phyloP scores from a whole-genome alignment of 2,113 vertebrate genomes.

The Alectura lathami region DNA sequence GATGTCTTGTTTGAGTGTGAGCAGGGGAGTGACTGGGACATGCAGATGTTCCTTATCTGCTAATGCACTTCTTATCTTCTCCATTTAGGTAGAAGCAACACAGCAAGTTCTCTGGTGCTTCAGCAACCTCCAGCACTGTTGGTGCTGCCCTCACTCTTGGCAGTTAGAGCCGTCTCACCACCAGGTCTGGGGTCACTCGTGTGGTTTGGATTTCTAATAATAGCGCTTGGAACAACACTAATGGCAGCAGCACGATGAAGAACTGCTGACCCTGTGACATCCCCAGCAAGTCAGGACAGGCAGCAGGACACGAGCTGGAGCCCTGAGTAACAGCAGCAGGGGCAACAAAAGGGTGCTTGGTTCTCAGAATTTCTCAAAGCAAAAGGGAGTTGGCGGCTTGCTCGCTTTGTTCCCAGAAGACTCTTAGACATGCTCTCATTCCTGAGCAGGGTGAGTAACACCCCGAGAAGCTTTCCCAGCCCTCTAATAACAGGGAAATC shows the following conservation, averaged over 20 bases:
- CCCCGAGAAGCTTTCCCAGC: not conserved
- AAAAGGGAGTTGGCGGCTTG: not conserved
- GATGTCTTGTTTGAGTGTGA: not conserved
- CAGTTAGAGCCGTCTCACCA: not conserved
- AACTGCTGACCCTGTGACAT: not conserved
- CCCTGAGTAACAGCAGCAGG: not conserved
- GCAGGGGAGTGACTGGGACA: not conserved
- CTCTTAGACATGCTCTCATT: not conserved
- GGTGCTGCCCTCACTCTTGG: not conserved
- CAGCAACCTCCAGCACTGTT: not conserved
- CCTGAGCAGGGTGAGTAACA: slow-evolving; percentile 4
- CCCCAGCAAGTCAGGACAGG: not conserved
- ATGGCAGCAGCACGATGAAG: not conserved
- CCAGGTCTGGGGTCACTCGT: not conserved
- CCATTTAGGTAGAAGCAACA: not conserved
- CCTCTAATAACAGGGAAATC: not conserved
- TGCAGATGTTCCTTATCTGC: not conserved
- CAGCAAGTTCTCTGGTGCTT: not conserved
- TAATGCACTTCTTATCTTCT: slow-evolving; percentile 56
- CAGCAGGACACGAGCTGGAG: not conserved
- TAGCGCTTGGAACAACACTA: not conserved
- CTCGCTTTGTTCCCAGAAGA: slow-evolving; percentile 12
- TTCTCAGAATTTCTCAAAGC: not conserved
- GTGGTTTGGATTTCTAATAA: not conserved
- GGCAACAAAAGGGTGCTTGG: not conserved